These are phyloP conservation scores for Alauda arvensis DNA, from an alignment of 2,797 vertebrate species.

Conservation along the genomic window DNA sequence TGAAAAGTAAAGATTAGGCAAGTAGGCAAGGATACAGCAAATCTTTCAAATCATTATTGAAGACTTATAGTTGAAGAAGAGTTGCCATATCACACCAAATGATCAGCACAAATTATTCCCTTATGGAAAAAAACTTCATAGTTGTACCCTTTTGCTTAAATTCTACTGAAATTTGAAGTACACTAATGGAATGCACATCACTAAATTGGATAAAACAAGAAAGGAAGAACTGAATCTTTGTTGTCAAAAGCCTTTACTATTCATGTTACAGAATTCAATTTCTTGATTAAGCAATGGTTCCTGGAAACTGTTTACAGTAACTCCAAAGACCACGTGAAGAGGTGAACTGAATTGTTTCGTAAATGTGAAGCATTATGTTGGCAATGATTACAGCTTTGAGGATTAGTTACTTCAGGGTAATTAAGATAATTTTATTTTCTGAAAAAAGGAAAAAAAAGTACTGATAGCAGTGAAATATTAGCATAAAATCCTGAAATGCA, in stretches of 20 bases:
- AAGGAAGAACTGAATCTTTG: background rate
- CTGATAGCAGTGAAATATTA: background rate
- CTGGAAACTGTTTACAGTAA: background rate
- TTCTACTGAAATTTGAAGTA: background rate
- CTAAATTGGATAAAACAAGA: background rate
- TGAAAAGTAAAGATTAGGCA: background rate
- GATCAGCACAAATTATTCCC: background rate
- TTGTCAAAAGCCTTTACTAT: background rate
- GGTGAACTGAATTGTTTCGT: background rate
- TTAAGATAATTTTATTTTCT: slow-evolving; percentile 1
- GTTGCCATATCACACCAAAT: background rate
- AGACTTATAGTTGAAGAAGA: background rate
- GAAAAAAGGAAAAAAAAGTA: background rate
- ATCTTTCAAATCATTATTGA: background rate
- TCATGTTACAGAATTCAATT: background rate
- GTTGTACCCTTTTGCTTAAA: background rate
- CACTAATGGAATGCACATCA: background rate
- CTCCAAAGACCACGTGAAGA: background rate
- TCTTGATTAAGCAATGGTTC: background rate
- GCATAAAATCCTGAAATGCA: background rate
- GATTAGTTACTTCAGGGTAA: slow-evolving; percentile 15
- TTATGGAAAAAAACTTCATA: background rate
- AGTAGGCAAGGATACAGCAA: background rate
- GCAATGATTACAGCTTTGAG: background rate
- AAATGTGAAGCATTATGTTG: background rate